phyloP scores from a whole-genome alignment of 1,140 invertebrate genomes.

The Rhagoletis pomonella region DNA sequence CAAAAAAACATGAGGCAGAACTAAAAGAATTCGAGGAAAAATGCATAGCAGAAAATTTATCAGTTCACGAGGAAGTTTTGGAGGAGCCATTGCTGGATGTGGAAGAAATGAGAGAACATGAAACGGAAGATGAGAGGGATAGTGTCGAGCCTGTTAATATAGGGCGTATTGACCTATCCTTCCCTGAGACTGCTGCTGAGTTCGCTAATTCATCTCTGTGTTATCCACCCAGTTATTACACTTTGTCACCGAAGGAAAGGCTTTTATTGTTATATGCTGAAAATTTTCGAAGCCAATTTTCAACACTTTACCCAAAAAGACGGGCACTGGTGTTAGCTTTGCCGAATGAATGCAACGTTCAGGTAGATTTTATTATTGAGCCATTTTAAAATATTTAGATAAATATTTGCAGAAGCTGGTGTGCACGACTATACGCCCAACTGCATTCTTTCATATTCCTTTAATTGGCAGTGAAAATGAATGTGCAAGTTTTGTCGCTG shows the following conservation, averaged over 20 bases:
- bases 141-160: constrained; percentile 63
- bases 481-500: constrained; percentile 78
- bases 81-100: background rate
- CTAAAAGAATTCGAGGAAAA: constrained; percentile 50
- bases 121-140: constrained; percentile 56
- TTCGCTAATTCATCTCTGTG: constrained; percentile 66
- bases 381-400: background rate
- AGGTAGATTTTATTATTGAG: constrained; percentile 75
- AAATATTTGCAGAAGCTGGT: constrained; percentile 78
- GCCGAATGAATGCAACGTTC: constrained; percentile 87
- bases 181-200: constrained; percentile 65
- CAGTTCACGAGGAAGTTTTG: background rate
- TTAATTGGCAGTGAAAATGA: constrained; percentile 76
- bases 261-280: constrained; percentile 84
- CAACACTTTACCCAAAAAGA: constrained; percentile 77
- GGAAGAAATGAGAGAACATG: constrained; percentile 56
- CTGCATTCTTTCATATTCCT: constrained; percentile 76
- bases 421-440: constrained; percentile 78
- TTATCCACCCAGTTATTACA: constrained; percentile 83
- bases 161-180: constrained; percentile 68
- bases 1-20: constrained; percentile 53
- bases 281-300: constrained; percentile 89
- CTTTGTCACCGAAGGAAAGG: constrained; percentile 85
- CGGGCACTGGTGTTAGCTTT: constrained; percentile 84
- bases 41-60: background rate